A percentile compares a stretch with the other conserved stretches of the same genome.
Evolutionary conservation across 2,888 invertebrate species (phyloP).

Genomic region (Trachelus tabidus): DNA sequence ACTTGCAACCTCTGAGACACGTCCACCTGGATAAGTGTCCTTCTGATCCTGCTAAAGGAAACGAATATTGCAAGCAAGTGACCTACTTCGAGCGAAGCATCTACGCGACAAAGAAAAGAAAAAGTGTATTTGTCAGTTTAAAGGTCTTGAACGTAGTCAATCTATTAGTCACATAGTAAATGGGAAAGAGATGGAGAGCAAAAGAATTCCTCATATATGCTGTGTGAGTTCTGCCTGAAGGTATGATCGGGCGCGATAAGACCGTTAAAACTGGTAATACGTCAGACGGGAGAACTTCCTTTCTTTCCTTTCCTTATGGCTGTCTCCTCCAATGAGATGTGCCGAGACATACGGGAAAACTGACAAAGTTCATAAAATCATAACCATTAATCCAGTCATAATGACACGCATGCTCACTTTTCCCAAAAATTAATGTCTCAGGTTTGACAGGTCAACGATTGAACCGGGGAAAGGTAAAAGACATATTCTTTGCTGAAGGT

Average conservation of each 20-base stretch:
- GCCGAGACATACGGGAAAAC: not conserved
- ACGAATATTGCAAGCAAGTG: not conserved
- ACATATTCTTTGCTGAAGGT: not conserved
- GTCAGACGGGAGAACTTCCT: not conserved
- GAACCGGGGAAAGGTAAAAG: not conserved
- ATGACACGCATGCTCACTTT: no score
- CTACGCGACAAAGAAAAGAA: not conserved
- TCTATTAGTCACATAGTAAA: not conserved
- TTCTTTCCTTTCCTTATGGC: no score
- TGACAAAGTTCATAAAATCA: not conserved
- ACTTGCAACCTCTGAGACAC: not conserved
- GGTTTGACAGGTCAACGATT: not conserved
- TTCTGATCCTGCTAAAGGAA: not conserved
- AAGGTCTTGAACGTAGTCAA: not conserved
- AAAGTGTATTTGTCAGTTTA: not conserved
- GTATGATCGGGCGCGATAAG: not conserved
- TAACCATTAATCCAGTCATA: no score
- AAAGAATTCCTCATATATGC: not conserved
- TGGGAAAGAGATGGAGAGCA: not conserved
- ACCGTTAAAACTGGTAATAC: not conserved
- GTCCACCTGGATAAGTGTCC: not conserved
- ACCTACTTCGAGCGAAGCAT: not conserved
- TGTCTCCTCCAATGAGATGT: no score
- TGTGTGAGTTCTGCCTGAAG: not conserved
- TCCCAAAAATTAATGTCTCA: not conserved